These are phyloP conservation scores for Drosophila buzzatii DNA, from an alignment of 2,888 invertebrate species.

Conservation along the genomic window DNA sequence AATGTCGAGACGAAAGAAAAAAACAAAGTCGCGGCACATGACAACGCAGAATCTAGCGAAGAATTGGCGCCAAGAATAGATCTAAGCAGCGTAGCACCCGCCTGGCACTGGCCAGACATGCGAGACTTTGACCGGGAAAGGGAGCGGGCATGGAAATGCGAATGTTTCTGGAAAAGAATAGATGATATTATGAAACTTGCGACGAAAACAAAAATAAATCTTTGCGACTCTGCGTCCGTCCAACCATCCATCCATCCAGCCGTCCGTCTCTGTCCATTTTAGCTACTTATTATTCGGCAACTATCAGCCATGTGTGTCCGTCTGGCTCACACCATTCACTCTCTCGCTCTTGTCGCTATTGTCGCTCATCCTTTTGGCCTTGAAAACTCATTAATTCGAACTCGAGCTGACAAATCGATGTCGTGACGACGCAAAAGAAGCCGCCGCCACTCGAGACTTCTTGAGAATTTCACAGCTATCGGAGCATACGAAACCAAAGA, in stretches of 20 bases:
- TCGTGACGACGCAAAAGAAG: conserved; percentile 29
- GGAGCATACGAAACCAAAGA: conserved; percentile 9
- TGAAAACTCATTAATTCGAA: conserved; percentile 66
- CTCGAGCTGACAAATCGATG: conserved; percentile 49
- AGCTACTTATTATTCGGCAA: conserved; percentile 37
- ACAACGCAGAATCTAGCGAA: conserved; percentile 43
- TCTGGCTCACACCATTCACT: neutral
- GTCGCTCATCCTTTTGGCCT: conserved; percentile 61
- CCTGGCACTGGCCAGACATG: conserved; percentile 1
- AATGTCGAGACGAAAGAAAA: neutral
- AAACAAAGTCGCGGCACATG: conserved; percentile 33
- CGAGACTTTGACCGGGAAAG: conserved; percentile 13
- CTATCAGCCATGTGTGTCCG: neutral
- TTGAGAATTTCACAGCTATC: conserved; percentile 49
- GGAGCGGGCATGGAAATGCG: neutral
- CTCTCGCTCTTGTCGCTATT: conserved; percentile 19
- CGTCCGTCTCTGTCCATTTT: conserved; percentile 1
- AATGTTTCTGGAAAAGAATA: conserved; percentile 37
- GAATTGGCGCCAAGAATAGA: conserved; percentile 20
- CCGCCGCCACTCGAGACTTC: conserved; percentile 52
- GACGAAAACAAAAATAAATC: conserved; percentile 75
- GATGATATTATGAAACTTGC: conserved; percentile 68
- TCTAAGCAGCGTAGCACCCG: conserved; percentile 6
- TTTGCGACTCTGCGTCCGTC: conserved; percentile 9
- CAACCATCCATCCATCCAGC: neutral